phyloP scores from a whole-genome alignment of 2,113 vertebrate genomes.

The Sapajus apella region DNA sequence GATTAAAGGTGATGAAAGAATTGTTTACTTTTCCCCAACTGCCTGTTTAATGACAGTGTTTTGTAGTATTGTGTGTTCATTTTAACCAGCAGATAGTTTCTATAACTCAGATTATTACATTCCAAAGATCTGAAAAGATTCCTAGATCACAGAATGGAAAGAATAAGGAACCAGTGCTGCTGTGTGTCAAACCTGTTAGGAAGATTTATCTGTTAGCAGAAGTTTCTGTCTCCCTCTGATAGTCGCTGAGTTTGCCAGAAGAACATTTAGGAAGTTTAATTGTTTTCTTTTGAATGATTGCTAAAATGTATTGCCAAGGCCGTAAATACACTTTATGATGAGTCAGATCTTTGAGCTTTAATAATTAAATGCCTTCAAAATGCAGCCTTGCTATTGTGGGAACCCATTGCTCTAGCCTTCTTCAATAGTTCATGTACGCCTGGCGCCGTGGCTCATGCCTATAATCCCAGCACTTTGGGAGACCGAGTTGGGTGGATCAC shows the following conservation, averaged over 20 bases:
- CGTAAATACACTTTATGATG: not conserved
- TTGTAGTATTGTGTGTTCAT: not conserved
- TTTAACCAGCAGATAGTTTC: not conserved
- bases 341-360: not conserved
- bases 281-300: slow-evolving; percentile 9
- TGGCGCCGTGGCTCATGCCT: too few species aligned
- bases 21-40: not conserved
- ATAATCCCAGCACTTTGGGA: too few species aligned
- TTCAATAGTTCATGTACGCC: not conserved
- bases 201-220: too few species aligned
- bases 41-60: not conserved
- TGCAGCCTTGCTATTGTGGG: not conserved
- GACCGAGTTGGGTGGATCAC: too few species aligned
- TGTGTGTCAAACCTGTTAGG: not conserved
- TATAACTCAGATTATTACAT: not conserved
- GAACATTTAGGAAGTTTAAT: not conserved
- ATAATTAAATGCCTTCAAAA: not conserved
- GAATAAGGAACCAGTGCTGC: not conserved
- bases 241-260: not conserved
- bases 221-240: not conserved
- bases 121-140: not conserved
- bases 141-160: not conserved
- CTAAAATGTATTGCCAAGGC: not conserved
- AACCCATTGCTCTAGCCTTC: not conserved
- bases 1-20: not conserved